Conservation (phyloP, 2,888 invertebrate genomes). For the Unio pictorum region DNA sequence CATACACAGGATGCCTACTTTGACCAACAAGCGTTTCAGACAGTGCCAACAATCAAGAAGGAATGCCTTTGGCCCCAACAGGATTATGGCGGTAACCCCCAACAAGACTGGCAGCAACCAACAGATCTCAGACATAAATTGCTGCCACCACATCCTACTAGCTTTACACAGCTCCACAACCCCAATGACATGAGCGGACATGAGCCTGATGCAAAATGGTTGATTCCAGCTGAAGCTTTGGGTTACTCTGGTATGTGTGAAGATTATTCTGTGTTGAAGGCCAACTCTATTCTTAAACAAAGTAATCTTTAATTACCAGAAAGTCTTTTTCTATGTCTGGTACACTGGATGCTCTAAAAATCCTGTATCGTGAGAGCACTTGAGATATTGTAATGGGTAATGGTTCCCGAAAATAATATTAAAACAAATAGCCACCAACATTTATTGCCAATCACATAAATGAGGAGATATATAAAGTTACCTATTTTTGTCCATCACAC, state of each 20-base stretch:
- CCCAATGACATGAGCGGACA: slow-evolving; percentile 21
- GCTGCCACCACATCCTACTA: slow-evolving; percentile 19
- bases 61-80: slow-evolving; percentile 55
- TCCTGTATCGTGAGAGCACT: too few species aligned
- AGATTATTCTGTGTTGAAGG: too few species aligned
- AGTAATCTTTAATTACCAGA: too few species aligned
- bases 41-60: slow-evolving; percentile 77
- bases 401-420: too few species aligned
- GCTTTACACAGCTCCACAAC: slow-evolving; percentile 45
- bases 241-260: slow-evolving; percentile 65
- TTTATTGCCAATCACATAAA: too few species aligned
- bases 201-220: slow-evolving; percentile 74
- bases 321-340: too few species aligned
- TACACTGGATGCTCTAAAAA: too few species aligned
- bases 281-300: too few species aligned
- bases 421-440: too few species aligned
- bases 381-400: too few species aligned
- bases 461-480: too few species aligned
- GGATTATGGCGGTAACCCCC: slow-evolving; percentile 69
- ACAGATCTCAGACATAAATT: slow-evolving; percentile 45
- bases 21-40: slow-evolving; percentile 78
- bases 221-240: slow-evolving; percentile 77
- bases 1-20: slow-evolving; percentile 48
- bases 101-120: slow-evolving; percentile 73
- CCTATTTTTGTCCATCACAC: too few species aligned